phyloP scores from a whole-genome alignment of 2,113 vertebrate species.

The Gorsachius goisagi region DNA sequence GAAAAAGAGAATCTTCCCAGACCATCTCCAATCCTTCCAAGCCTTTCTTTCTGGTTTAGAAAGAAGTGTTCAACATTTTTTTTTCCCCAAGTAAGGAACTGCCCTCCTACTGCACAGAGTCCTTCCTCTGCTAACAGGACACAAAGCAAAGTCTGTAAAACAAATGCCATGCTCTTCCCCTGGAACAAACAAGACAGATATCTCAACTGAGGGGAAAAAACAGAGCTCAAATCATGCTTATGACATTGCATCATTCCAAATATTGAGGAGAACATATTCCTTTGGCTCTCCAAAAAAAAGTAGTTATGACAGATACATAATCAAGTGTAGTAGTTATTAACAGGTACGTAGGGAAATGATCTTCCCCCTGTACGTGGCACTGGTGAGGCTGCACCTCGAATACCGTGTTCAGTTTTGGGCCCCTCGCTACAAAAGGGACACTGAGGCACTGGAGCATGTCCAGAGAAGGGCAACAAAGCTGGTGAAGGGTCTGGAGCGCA shows the following conservation, averaged over 20 bases:
- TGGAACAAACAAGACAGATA: neutral
- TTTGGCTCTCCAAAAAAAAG: neutral
- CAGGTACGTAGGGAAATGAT: too few relatives aligned
- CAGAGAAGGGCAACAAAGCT: too few relatives aligned
- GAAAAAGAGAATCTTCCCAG: neutral
- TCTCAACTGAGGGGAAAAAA: neutral
- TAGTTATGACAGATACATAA: too few relatives aligned
- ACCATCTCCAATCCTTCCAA: neutral
- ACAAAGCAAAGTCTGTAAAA: neutral
- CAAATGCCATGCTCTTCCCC: neutral
- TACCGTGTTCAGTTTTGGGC: too few relatives aligned
- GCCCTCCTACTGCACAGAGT: neutral
- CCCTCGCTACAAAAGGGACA: too few relatives aligned
- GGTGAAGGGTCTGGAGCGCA: too few relatives aligned
- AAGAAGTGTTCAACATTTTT: neutral
- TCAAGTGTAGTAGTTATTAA: neutral
- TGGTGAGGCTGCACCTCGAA: too few relatives aligned
- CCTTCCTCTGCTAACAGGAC: neutral
- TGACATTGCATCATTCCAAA: neutral
- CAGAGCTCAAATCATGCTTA: neutral
- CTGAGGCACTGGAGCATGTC: too few relatives aligned
- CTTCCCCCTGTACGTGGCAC: too few relatives aligned
- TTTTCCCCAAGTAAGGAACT: neutral
- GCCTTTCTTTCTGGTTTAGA: neutral
- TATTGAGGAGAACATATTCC: neutral